Base-by-base conservation (phyloP, 1,140 invertebrate species). In the Brachionus koreanus region DNA sequence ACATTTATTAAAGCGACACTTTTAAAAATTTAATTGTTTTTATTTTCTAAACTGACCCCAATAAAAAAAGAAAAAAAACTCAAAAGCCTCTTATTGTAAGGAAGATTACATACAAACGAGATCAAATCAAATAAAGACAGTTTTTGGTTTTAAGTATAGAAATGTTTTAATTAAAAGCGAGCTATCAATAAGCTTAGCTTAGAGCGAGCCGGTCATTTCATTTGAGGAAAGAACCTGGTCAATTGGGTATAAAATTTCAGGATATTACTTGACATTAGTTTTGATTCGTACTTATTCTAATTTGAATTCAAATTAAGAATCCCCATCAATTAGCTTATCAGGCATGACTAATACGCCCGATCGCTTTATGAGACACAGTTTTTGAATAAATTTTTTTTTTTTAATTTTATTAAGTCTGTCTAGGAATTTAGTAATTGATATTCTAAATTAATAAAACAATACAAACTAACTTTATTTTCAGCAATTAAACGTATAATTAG, bases 321-420 rank as follows among this genome's bases (percentile, higher is more conserved):
- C 65, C 65, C 65, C 35, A 69, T 69, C 65, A 69, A 69, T 69
- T 69, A 69, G 29, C 37, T 69, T 69, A 39, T 69, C 65, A 69
- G 65, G 33, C 65, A 69, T 69, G 65, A 69, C 65, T 69, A 69
- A 69, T 69, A 57, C 49, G 49, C 49, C 49, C 49, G 49, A 57
- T 57, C 49, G 49, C 49, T 57, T 57, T 69, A 19, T 37, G 37
- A 39, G 37, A 39, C 33, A 33, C 63, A 65, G 33, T 33, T 65
- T 65, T 65, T 37, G 63, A 37, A 65, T 65, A 33, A 65, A 37
- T 69, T 69, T 69, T 6, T 23, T 69, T 69, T 37, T 67, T 35
- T n/a, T n/a, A n/a, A n/a, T 69, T 69, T 69, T 69, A 69, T 69
- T 69, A 69, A 69, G 65, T 69, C 65, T 69, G 65, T 69, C 33